These are phyloP conservation scores for Hemicrepidius hirtus DNA, from an alignment of 2,888 invertebrate species.

Conservation along the genomic window DNA sequence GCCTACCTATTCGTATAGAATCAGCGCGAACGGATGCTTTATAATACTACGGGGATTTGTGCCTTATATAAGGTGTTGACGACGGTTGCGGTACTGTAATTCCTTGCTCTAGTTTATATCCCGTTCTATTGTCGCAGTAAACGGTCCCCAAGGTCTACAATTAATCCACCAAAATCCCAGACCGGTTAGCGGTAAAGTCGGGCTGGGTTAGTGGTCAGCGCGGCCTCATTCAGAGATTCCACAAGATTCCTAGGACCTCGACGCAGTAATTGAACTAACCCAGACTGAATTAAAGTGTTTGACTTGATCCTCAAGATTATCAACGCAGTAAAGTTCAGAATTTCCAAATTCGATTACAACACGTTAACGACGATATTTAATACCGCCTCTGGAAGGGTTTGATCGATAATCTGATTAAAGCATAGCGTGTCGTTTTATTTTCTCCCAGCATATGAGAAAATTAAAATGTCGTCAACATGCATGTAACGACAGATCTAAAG, in stretches of 20 bases:
- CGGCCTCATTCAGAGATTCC: conserved; percentile 62
- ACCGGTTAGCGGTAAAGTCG: conserved; percentile 65
- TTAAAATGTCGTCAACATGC: conserved; percentile 47
- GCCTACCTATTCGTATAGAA: conserved; percentile 15
- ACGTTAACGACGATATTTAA: not conserved
- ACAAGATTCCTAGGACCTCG: conserved; percentile 60
- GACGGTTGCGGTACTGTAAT: conserved; percentile 65
- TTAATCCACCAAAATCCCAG: conserved; percentile 69
- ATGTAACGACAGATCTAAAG: conserved; percentile 32
- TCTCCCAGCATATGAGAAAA: conserved; percentile 11
- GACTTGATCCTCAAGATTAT: conserved; percentile 32
- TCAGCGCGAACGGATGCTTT: conserved; percentile 54
- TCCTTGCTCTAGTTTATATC: conserved; percentile 67
- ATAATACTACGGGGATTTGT: conserved; percentile 60
- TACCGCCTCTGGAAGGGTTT: not conserved
- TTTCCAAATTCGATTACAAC: conserved; percentile 14
- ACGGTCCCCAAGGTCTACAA: conserved; percentile 69
- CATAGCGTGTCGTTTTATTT: not conserved
- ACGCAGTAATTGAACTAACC: conserved; percentile 55
- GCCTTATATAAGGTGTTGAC: conserved; percentile 67
- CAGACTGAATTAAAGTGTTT: conserved; percentile 44
- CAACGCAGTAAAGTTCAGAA: conserved; percentile 14
- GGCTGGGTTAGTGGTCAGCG: conserved; percentile 66
- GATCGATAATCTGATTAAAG: conserved; percentile 2
- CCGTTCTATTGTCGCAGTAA: conserved; percentile 68